A percentile compares a stretch with the other conserved stretches of the same genome.
These are phyloP conservation scores for Dendrocincla tyrannina DNA, from an alignment of 2,797 vertebrate species.

Conservation along the genomic window DNA sequence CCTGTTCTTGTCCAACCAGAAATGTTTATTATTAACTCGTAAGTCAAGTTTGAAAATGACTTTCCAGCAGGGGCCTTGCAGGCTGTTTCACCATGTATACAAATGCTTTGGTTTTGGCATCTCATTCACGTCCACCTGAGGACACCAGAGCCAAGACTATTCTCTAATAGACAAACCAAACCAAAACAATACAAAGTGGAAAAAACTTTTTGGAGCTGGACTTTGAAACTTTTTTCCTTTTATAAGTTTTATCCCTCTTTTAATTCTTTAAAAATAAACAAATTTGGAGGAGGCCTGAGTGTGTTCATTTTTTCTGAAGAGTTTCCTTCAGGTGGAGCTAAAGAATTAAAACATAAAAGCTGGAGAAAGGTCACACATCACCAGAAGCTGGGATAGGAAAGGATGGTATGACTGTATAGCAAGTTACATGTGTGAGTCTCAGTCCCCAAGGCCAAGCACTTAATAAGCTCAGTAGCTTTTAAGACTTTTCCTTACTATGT, in stretches of 20 bases:
- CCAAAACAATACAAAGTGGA: neutral
- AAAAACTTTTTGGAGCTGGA: neutral
- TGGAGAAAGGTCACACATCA: neutral
- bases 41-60: neutral
- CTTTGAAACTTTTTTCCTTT: neutral
- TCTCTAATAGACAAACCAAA: neutral
- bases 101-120: neutral
- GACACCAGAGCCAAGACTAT: neutral
- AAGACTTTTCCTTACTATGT: neutral
- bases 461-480: neutral
- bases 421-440: neutral
- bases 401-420: neutral
- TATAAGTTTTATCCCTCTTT: neutral
- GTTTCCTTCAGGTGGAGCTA: neutral
- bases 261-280: neutral
- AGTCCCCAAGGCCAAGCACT: neutral
- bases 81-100: neutral
- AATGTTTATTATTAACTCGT: neutral
- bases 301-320: neutral
- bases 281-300: neutral
- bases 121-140: neutral
- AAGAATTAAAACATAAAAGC: neutral
- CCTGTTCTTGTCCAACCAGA: rapidly evolving
- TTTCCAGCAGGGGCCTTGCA: neutral
- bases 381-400: neutral